Evolutionary conservation across 2,888 invertebrate species (phyloP), one percentile per base, ranked within the genome.

Genomic region (Drosophila mayaguana): DNA sequence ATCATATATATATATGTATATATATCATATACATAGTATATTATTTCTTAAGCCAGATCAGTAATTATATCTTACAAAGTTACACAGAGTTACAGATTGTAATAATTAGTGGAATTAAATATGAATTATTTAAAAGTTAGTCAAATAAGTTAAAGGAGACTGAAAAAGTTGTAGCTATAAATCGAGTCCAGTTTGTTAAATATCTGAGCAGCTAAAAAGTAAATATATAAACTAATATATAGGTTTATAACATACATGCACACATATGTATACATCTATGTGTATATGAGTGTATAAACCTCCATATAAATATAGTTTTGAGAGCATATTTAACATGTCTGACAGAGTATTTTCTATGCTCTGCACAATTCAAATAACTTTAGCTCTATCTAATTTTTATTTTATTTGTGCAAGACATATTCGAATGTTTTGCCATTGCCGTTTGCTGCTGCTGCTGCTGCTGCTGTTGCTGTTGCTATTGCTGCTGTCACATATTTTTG

Each of bases 401-500:
- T 28, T 48, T 42, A 62, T 62, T 62, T 64, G 25, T 32, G 14
- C 18, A 56, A 63, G 59, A 62, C 71, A 63, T 55, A 71, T 78
- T 64, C 50, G 64, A 60, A 69, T 77, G 36, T 60, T 53, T 22
- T 53, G 36, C 53, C 16, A 20, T 25, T 53, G 36, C 53, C 16
- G 36, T 25, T 22, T 53, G 36, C 53, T 16, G 53, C 22, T 20
- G 42, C 48, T n/a, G 22, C 7, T 16, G 38, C 45, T 53, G 38
- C 34, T 51, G 38, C 6, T n/a, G 16, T 32, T 50, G n/a, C 45
- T 34, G 8, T 38, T 38, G 45, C 36, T 64, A 51, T 36, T 28
- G 34, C 62, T 38, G 45, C 45, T 71, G 72, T 63, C 70, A 72
- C 75, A 79, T 76, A 76, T 76, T 76, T 76, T 73, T 71, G 80